Evolutionary conservation across 2,797 vertebrate species (phyloP).

Genomic region (Pseudocheirus occidentalis): DNA sequence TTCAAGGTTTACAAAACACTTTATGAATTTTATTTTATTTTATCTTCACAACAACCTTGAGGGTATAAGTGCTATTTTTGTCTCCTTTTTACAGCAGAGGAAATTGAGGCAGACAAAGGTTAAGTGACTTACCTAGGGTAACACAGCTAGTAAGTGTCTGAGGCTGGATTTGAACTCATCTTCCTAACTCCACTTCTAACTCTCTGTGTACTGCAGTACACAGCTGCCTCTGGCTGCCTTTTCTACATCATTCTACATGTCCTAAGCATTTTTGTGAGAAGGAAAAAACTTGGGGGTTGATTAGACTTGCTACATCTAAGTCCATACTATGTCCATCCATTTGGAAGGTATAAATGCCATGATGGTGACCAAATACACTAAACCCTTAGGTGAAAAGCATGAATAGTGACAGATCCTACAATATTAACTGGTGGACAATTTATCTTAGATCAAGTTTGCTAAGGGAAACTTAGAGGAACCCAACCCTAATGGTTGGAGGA

Average conservation of each 20-base stretch:
- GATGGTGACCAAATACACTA: not conserved
- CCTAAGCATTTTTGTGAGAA: not conserved
- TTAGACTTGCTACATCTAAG: not conserved
- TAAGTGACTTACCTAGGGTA: not conserved
- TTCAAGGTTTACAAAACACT: not conserved
- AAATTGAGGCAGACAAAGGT: not conserved
- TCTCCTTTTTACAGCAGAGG: not conserved
- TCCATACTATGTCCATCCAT: not conserved
- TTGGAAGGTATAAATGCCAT: not conserved
- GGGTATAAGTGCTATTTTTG: not conserved
- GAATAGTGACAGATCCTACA: not conserved
- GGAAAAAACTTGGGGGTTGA: not conserved
- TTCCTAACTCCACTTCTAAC: not conserved
- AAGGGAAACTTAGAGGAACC: not conserved
- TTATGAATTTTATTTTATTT: not conserved
- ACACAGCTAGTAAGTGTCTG: not conserved
- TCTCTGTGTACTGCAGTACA: not conserved
- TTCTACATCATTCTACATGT: not conserved
- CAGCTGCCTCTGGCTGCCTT: not conserved
- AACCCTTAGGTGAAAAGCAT: not conserved
- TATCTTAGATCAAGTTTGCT: not conserved
- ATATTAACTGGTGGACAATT: not conserved
- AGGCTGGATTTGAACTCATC: not conserved
- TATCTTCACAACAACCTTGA: not conserved
- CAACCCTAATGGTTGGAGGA: not conserved